phyloP scores from a whole-genome alignment of 2,113 vertebrate species.

The Poeciliopsis turrubarensis region DNA sequence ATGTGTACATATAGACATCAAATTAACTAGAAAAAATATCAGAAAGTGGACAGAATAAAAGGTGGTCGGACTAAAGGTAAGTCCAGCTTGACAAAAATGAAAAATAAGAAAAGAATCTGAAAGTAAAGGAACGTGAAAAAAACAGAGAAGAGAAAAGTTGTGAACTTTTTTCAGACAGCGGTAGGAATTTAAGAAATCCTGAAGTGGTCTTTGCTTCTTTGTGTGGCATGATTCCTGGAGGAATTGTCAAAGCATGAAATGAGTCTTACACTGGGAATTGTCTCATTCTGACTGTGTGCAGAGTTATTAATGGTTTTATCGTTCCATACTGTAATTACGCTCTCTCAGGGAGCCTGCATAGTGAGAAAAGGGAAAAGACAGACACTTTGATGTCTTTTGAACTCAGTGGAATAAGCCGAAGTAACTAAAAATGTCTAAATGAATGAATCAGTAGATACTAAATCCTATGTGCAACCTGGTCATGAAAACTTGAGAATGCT shows the following conservation, averaged over 20 bases:
- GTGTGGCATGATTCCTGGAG: conserved; percentile 74
- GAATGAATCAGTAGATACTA: conserved; percentile 34
- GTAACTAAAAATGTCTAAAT: conserved; percentile 57
- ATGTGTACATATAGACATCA: conserved; percentile 58
- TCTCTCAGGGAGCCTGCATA: conserved; percentile 68
- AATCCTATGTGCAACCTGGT: conserved; percentile 25
- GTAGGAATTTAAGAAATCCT: conserved; percentile 66
- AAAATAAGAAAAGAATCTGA: conserved; percentile 38
- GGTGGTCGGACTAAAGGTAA: conserved; percentile 47
- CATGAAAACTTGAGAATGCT: conserved; percentile 25
- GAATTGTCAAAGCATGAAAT: conserved; percentile 81
- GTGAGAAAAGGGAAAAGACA: conserved; percentile 63
- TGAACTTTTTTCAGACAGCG: conserved; percentile 56
- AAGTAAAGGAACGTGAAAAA: conserved; percentile 34
- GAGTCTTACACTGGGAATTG: conserved; percentile 77
- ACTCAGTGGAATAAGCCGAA: conserved; percentile 58
- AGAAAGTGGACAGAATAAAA: conserved; percentile 53
- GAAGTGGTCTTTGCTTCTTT: conserved; percentile 71
- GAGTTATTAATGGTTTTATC: conserved; percentile 78
- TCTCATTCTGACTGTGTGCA: conserved; percentile 74
- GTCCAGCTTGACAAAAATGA: conserved; percentile 31
- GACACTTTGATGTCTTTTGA: conserved; percentile 76
- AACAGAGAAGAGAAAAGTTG: conserved; percentile 53
- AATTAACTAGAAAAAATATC: conserved; percentile 37
- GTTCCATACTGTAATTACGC: conserved; percentile 77